Conservation (phyloP, 1,140 invertebrate species). For the Hirudo medicinalis region DNA sequence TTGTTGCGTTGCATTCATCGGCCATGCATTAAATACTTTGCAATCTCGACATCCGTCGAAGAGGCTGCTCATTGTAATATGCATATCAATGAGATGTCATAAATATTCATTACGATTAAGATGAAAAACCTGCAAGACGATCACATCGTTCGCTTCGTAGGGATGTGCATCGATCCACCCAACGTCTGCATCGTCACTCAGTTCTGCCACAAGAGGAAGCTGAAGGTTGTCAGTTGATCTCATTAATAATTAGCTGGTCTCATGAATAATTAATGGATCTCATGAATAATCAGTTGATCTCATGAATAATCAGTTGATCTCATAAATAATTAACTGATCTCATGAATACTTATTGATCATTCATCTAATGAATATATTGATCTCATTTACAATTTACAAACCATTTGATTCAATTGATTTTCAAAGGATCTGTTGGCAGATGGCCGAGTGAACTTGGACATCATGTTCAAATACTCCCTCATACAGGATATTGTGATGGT, state of each 20-base stretch:
- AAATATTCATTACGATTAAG: conserved; percentile 33
- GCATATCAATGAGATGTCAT: neutral
- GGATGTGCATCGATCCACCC: conserved; percentile 70
- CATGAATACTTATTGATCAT: too few species aligned
- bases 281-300: too few species aligned
- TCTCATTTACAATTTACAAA: too few species aligned
- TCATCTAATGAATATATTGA: too few species aligned
- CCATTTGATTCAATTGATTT: conserved; percentile 17
- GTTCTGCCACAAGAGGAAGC: conserved; percentile 83
- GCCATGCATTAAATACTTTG: neutral
- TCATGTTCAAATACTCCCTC: conserved; percentile 38
- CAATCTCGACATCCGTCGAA: neutral
- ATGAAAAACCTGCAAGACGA: conserved; percentile 93
- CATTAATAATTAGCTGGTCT: too few species aligned
- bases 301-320: too few species aligned
- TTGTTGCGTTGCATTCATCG: neutral
- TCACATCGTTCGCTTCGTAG: conserved; percentile 83
- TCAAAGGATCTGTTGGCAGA: conserved; percentile 81
- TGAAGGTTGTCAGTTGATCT: conserved; percentile 48
- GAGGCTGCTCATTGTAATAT: neutral
- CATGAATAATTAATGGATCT: too few species aligned
- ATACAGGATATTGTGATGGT: conserved; percentile 85
- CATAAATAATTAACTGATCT: too few species aligned
- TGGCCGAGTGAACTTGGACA: conserved; percentile 73
- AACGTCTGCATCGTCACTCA: conserved; percentile 69